Evolutionary conservation across 2,113 vertebrate genomes (phyloP).

Genomic region (Catharus fuscescens): DNA sequence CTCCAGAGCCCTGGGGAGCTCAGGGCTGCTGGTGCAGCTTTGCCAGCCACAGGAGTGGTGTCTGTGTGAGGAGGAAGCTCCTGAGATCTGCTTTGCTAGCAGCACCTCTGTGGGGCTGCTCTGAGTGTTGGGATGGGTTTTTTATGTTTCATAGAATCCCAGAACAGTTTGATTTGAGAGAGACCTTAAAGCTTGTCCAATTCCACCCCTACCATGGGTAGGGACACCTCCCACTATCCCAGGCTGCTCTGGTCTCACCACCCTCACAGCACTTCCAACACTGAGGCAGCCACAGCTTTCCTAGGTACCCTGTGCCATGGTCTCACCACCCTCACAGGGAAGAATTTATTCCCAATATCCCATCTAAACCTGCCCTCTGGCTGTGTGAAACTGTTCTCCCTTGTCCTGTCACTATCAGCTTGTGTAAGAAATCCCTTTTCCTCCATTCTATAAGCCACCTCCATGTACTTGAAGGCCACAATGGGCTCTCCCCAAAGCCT

Average conservation of each 20-base stretch:
- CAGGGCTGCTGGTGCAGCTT: neutral
- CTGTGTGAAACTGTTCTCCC: neutral
- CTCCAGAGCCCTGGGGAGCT: neutral
- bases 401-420: neutral
- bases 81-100: neutral
- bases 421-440: neutral
- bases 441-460: neutral
- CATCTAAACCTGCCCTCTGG: neutral
- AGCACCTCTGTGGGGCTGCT: conserved; percentile 51
- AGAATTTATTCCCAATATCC: neutral
- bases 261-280: neutral
- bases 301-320: neutral
- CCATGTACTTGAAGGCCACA: neutral
- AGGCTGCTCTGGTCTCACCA: too few relatives aligned
- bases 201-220: neutral
- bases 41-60: neutral
- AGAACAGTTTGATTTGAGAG: neutral
- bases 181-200: neutral
- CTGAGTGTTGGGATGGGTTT: neutral
- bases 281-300: neutral
- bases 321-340: neutral
- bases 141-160: neutral
- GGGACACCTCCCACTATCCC: neutral
- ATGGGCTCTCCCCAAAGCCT: neutral
- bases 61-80: neutral